Base-by-base conservation (phyloP, 1,140 invertebrate genomes). In the Pogonus chalceus region DNA sequence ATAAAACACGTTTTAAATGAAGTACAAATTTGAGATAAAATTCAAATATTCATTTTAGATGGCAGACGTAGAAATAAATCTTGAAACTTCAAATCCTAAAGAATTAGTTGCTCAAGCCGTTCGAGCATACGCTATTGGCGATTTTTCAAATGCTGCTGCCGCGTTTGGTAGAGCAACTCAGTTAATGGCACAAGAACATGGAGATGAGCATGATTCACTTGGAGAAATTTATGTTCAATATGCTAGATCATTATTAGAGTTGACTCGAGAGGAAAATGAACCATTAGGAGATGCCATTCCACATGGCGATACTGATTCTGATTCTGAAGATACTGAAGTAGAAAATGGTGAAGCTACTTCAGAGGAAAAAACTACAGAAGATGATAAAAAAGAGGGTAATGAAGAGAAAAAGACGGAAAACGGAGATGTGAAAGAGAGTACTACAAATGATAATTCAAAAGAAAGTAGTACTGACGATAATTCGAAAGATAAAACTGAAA, bases 251-350 rank as follows among this genome's bases (percentile, higher is more conserved):
- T 71, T 96, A 2, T 72, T 95, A 18, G 88, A 88, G 54, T 65
- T 92, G 26, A 82, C 87, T 0, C 76, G 91, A 61, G 81, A 85
- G 61, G 90, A 96, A 64, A 80, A 76, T 61, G 86, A 82, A 26
- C 85, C 92, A 1, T 70, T 93, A 2, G 90, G 87, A 2, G 81
- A 83, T 64, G 83, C 79, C 37, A 71, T 89, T 23, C 79, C 84
- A 74, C 58, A 76, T 49, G 62, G 60, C 10, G 68, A 70, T 20
- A 58, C 65, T 55, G 67, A 73, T 14, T 75, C 76, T 2, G 74
- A 75, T 60, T 74, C 69, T 22, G 76, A 72, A 55, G 70, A 71
- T 1, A 76, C 73, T 10, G 75, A 78, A 3, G 73, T 77, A 20
- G 74, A 73, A 7, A 74, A 73, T 23, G 54, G 56, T 47, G 51